Conservation (phyloP, 92 coral and sea anemone genomes). For the Porites lobata region DNA sequence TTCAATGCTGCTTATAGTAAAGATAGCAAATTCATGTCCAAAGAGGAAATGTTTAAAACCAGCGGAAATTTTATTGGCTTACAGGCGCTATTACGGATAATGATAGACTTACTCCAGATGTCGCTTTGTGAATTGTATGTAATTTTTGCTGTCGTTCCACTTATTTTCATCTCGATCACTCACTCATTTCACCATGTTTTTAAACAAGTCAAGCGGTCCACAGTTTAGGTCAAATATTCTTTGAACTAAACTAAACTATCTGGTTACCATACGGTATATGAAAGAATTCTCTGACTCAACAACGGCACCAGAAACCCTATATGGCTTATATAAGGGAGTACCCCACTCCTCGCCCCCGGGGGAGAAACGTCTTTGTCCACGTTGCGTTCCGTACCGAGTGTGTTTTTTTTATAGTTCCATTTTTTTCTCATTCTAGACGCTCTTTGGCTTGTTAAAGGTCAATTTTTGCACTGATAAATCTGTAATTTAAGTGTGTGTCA, state of each 20-base stretch:
- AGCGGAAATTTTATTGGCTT: not conserved
- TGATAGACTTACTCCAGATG: not conserved
- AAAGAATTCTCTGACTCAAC: too few relatives aligned
- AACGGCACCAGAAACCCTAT: too few relatives aligned
- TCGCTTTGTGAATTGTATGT: too few relatives aligned
- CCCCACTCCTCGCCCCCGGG: too few relatives aligned
- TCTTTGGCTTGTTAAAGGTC: too few relatives aligned
- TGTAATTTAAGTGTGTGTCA: too few relatives aligned
- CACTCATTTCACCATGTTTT: not conserved
- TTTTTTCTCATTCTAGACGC: not conserved
- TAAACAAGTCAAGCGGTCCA: not conserved
- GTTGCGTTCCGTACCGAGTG: not conserved
- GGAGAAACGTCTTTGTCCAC: too few relatives aligned
- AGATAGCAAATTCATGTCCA: not conserved
- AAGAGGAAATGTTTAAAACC: not conserved
- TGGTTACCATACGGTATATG: not conserved
- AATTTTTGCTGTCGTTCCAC: too few relatives aligned
- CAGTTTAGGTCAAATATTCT: not conserved
- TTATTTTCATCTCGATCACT: too few relatives aligned
- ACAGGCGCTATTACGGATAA: conserved; percentile 1
- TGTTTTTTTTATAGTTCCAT: not conserved
- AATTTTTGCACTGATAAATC: too few relatives aligned
- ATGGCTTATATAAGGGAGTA: too few relatives aligned
- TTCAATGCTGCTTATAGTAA: not conserved
- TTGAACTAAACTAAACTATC: not conserved